Evolutionary conservation across 1,140 invertebrate species (phyloP).

Genomic region (Caenorhabditis latens): DNA sequence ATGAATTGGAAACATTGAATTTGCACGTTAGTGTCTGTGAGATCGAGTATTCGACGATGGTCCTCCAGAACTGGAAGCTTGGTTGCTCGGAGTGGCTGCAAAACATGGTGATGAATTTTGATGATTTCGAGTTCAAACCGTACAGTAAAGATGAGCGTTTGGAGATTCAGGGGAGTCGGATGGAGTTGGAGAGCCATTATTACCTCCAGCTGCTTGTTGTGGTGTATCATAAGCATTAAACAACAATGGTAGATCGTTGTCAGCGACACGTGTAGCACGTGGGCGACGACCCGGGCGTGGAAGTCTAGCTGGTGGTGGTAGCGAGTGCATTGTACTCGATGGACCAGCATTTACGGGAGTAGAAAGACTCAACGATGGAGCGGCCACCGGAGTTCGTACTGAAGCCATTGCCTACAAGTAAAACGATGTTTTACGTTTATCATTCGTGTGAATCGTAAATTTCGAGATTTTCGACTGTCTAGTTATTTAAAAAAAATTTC

Average conservation of each 20-base stretch:
- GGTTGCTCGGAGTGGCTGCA: constrained; percentile 28
- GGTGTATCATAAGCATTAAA: constrained; percentile 33
- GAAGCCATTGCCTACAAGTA: neutral
- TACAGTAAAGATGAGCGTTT: constrained; percentile 39
- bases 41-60: constrained; percentile 40
- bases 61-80: constrained; percentile 7
- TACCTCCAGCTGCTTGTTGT: neutral
- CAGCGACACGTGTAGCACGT: neutral
- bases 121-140: neutral
- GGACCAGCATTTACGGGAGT: neutral
- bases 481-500: no score
- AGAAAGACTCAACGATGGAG: constrained; percentile 1
- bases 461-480: no score
- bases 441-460: no score
- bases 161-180: constrained; percentile 40
- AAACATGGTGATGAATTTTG: neutral
- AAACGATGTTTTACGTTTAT: no score
- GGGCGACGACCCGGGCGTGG: neutral
- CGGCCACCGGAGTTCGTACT: neutral
- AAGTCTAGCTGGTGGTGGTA: neutral
- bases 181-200: constrained; percentile 13
- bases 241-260: neutral
- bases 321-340: neutral
- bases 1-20: neutral
- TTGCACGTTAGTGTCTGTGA: constrained; percentile 30